Conservation (phyloP, 2,113 vertebrate genomes). For the Trematomus loennbergii region DNA sequence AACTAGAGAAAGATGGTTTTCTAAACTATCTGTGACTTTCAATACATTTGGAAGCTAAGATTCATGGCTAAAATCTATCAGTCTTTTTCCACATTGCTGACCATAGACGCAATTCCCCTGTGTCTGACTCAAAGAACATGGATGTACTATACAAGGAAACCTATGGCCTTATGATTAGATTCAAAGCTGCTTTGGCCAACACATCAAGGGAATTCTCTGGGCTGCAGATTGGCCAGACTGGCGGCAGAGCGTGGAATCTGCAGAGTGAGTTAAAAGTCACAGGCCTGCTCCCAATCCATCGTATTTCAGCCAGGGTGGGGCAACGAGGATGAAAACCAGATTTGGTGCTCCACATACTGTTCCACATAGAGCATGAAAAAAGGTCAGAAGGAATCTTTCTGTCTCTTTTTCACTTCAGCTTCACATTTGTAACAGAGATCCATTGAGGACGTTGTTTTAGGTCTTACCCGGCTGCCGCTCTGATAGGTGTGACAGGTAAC, state of each 20-base stretch:
- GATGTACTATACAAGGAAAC: conserved; percentile 80
- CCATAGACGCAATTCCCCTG: conserved; percentile 71
- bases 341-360: conserved; percentile 57
- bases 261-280: conserved; percentile 81
- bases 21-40: conserved; percentile 52
- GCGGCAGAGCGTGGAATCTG: conserved; percentile 80
- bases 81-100: conserved; percentile 78
- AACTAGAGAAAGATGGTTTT: conserved; percentile 53
- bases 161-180: conserved; percentile 82
- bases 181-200: conserved; percentile 80
- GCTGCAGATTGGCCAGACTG: conserved; percentile 77
- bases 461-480: conserved; percentile 32
- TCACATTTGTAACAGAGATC: conserved; percentile 51
- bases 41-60: conserved; percentile 54
- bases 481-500: conserved; percentile 63
- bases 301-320: conserved; percentile 78
- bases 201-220: conserved; percentile 80
- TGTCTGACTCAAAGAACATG: conserved; percentile 76
- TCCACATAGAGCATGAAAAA: conserved; percentile 55
- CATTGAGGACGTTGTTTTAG: conserved; percentile 60
- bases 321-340: conserved; percentile 79
- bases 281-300: conserved; percentile 80
- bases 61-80: conserved; percentile 67
- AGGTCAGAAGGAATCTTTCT: conserved; percentile 37
- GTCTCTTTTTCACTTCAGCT: conserved; percentile 33